Conservation (phyloP, 2,888 invertebrate species). For the Cerastis leucographa region DNA sequence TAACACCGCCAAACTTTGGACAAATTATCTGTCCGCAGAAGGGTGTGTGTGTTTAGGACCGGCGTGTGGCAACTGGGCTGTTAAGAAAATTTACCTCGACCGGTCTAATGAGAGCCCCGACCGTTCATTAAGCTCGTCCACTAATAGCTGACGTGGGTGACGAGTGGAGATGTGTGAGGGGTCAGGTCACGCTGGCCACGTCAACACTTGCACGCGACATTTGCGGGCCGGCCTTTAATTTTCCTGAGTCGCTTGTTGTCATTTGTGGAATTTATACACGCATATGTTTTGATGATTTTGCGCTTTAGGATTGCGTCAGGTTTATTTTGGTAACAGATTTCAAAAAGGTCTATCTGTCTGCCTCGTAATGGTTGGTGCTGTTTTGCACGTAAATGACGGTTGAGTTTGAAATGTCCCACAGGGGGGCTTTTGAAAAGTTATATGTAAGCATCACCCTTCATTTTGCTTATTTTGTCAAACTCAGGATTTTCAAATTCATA, state of each 20-base stretch:
- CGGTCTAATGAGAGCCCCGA: slow-evolving; percentile 65
- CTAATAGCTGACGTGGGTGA: slow-evolving; percentile 31
- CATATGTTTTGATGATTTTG: slow-evolving; percentile 68
- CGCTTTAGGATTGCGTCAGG: slow-evolving; percentile 57
- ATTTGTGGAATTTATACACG: slow-evolving; percentile 66
- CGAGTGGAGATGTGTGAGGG: slow-evolving; percentile 59
- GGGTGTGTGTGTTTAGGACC: slow-evolving; percentile 83
- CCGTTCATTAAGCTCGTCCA: slow-evolving; percentile 66
- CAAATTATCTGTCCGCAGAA: slow-evolving; percentile 78
- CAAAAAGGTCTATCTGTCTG: slow-evolving; percentile 51
- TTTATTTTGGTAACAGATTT: slow-evolving; percentile 65
- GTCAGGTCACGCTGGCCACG: slow-evolving; percentile 67
- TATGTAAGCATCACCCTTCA: slow-evolving; percentile 9
- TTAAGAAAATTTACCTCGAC: slow-evolving; percentile 75
- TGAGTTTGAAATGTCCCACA: slow-evolving; percentile 17
- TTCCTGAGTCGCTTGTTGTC: slow-evolving; percentile 72
- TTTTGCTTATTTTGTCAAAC: slow-evolving; percentile 7
- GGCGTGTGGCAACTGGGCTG: slow-evolving; percentile 71
- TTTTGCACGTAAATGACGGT: slow-evolving; percentile 62
- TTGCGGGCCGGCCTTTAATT: slow-evolving; percentile 73
- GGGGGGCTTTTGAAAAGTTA: slow-evolving; percentile 26
- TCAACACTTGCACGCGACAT: slow-evolving; percentile 75
- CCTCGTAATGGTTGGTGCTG: slow-evolving; percentile 37
- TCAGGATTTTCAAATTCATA: neutral
- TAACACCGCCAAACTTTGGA: slow-evolving; percentile 73